Evolutionary conservation across 2,888 invertebrate genomes (phyloP).

Genomic region (Campaea margaritaria): DNA sequence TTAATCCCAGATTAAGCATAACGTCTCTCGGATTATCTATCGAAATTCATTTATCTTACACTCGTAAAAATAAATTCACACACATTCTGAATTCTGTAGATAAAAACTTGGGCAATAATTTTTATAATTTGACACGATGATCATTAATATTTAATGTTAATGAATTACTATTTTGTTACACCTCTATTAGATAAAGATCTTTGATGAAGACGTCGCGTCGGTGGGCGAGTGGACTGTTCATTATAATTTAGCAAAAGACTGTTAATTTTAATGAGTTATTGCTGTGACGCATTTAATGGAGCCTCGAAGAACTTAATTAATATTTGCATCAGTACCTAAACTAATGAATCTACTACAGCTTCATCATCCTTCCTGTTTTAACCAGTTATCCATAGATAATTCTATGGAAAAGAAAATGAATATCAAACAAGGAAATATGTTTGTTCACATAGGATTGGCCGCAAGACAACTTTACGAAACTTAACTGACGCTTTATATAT

Average conservation of each 20-base stretch:
- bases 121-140: constrained; percentile 42
- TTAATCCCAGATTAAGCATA: constrained; percentile 38
- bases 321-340: constrained; percentile 2
- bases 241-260: constrained; percentile 40
- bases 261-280: constrained; percentile 36
- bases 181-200: constrained; percentile 43
- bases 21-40: constrained; percentile 47
- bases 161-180: constrained; percentile 46
- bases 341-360: background rate
- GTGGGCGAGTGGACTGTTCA: constrained; percentile 40
- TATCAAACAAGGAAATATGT: too few relatives aligned
- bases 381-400: too few relatives aligned
- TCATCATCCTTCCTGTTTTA: background rate
- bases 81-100: constrained; percentile 39
- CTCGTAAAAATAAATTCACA: constrained; percentile 53
- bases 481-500: too few relatives aligned
- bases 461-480: too few relatives aligned
- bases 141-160: constrained; percentile 46
- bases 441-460: too few relatives aligned
- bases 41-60: constrained; percentile 57
- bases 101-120: constrained; percentile 41
- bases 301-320: constrained; percentile 23
- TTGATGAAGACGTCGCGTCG: constrained; percentile 43
- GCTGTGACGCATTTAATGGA: constrained; percentile 20
- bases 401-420: too few relatives aligned